Percentiles rank a stretch among this genome's conserved stretches.
Evolutionary conservation across 2,797 vertebrate genomes (phyloP).

Genomic region (Rhinogobio ventralis): DNA sequence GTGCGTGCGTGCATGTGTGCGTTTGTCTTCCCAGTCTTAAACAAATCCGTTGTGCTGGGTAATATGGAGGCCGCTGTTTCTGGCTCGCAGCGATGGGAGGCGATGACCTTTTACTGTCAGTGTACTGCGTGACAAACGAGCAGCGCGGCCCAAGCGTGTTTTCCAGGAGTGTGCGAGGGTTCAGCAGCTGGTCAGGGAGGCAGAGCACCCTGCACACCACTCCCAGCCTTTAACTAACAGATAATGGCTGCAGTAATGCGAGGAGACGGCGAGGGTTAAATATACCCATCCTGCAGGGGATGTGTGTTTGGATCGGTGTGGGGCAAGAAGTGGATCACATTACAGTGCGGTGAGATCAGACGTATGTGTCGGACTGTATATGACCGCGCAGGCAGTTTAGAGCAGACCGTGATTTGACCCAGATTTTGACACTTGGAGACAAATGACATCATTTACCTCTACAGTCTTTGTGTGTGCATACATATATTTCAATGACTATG

Average conservation of each 20-base stretch:
- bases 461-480: slow-evolving; percentile 31
- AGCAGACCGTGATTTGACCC: slow-evolving; percentile 58
- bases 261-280: slow-evolving; percentile 68
- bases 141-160: slow-evolving; percentile 81
- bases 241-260: slow-evolving; percentile 77
- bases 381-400: slow-evolving; percentile 53
- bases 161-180: slow-evolving; percentile 83
- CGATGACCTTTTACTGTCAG: slow-evolving; percentile 88
- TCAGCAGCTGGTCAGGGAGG: slow-evolving; percentile 83
- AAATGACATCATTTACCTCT: slow-evolving; percentile 65
- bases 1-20: slow-evolving; percentile 44
- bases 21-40: slow-evolving; percentile 70
- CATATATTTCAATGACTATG: slow-evolving; percentile 25
- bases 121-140: slow-evolving; percentile 85
- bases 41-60: slow-evolving; percentile 78
- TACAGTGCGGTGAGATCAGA: slow-evolving; percentile 43
- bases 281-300: slow-evolving; percentile 59
- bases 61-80: slow-evolving; percentile 71
- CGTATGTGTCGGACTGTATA: slow-evolving; percentile 31
- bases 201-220: slow-evolving; percentile 72
- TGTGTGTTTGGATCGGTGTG: slow-evolving; percentile 44
- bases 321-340: slow-evolving; percentile 45
- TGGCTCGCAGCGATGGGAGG: slow-evolving; percentile 83
- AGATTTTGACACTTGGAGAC: slow-evolving; percentile 66
- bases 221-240: slow-evolving; percentile 86